phyloP scores from a whole-genome alignment of 2,797 vertebrate species.

The Gobio occitaniae region DNA sequence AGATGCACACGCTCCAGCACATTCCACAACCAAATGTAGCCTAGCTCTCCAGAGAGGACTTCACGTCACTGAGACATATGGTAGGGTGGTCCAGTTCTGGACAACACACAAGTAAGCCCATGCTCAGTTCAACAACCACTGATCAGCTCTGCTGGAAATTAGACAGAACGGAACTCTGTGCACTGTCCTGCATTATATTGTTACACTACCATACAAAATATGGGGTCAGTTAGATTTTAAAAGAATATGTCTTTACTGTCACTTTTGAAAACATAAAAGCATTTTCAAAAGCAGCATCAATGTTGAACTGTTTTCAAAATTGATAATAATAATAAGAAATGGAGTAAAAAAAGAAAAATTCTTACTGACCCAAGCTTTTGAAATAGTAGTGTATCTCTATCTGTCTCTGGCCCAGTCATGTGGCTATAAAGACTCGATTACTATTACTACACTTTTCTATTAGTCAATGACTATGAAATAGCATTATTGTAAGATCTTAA shows the following conservation, averaged over 20 bases:
- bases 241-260: neutral
- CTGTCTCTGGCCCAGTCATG: neutral
- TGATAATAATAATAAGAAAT: too few species aligned
- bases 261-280: too few species aligned
- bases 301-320: too few species aligned
- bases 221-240: neutral
- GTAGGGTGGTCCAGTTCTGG: conserved; percentile 24
- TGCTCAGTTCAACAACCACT: conserved; percentile 1
- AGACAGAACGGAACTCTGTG: neutral
- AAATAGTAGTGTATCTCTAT: neutral
- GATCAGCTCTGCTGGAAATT: conserved; percentile 14
- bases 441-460: neutral
- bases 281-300: too few species aligned
- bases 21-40: conserved; percentile 57
- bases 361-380: neutral
- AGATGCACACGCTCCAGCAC: conserved; percentile 60
- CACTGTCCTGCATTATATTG: neutral
- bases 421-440: neutral
- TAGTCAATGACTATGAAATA: neutral
- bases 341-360: too few species aligned
- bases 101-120: conserved; percentile 10
- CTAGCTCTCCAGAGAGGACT: conserved; percentile 37
- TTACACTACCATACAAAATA: neutral
- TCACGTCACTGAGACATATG: conserved; percentile 44
- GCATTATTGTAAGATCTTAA: neutral